phyloP scores from a whole-genome alignment of 2,888 invertebrate genomes.

The Rhaphigaster nebulosa region DNA sequence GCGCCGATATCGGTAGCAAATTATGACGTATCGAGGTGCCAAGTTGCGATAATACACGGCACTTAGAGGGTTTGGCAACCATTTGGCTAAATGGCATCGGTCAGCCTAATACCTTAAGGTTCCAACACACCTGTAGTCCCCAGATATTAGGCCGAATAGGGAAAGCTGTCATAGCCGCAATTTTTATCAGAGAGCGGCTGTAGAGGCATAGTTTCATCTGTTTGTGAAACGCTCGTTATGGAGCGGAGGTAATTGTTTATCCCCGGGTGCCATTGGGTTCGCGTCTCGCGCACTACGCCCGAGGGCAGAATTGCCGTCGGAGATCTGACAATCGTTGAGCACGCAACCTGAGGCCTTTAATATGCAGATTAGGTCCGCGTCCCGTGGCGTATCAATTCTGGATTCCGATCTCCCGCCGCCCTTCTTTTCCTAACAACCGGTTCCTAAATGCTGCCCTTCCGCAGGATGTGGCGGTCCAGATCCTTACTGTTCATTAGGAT shows the following conservation, averaged over 20 bases:
- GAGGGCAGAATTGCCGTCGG: background rate
- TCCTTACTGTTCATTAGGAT: slow-evolving; percentile 18
- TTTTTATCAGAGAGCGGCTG: background rate
- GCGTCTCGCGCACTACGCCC: background rate
- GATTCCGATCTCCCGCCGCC: slow-evolving; percentile 19
- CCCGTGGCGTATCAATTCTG: slow-evolving; percentile 48
- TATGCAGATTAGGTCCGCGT: slow-evolving; percentile 26
- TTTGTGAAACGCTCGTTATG: slow-evolving; percentile 6
- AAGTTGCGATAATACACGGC: background rate
- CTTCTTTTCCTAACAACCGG: slow-evolving; percentile 38
- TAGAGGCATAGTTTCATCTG: background rate
- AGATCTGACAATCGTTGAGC: slow-evolving; percentile 19
- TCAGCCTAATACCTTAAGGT: background rate
- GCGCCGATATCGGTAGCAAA: background rate
- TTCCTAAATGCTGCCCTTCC: background rate
- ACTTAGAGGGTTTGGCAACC: background rate
- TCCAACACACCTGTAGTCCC: background rate
- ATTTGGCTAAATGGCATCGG: background rate
- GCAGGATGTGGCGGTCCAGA: background rate
- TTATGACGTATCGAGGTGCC: slow-evolving; percentile 27
- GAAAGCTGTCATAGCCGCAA: background rate
- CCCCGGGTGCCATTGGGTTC: slow-evolving; percentile 1
- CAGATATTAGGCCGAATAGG: background rate
- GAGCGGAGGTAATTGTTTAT: slow-evolving; percentile 23
- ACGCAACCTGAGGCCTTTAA: slow-evolving; percentile 38